phyloP scores from a whole-genome alignment of 2,888 invertebrate genomes.

The Gymnosoma rotundatum region DNA sequence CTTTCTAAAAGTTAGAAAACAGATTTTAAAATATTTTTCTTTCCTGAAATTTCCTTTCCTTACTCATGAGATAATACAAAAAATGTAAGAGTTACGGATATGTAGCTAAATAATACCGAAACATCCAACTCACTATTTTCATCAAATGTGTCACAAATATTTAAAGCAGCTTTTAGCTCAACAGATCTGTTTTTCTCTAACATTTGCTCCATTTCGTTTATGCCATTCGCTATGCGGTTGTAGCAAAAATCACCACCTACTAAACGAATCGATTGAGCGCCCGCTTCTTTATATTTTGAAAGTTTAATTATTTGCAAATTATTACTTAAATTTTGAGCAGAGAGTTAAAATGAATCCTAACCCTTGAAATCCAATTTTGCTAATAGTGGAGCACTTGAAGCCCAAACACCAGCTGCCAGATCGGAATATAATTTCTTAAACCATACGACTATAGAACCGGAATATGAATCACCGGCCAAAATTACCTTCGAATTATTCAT shows the following conservation, averaged over 20 bases:
- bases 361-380: constrained; percentile 85
- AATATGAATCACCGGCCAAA: constrained; percentile 86
- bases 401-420: constrained; percentile 84
- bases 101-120: constrained; percentile 77
- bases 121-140: constrained; percentile 77
- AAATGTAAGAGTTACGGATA: constrained; percentile 79
- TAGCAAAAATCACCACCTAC: too few species aligned
- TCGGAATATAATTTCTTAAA: constrained; percentile 86
- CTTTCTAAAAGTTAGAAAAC: constrained; percentile 68
- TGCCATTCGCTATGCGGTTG: constrained; percentile 76
- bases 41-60: constrained; percentile 21
- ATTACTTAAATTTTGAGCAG: too few species aligned
- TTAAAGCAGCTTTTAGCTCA: constrained; percentile 75
- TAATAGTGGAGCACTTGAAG: constrained; percentile 87
- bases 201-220: constrained; percentile 77
- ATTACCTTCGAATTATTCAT: constrained; percentile 82
- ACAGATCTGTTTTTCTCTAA: constrained; percentile 74
- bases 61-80: constrained; percentile 79
- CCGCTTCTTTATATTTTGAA: constrained; percentile 79
- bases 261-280: too few species aligned
- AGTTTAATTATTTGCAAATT: not conserved
- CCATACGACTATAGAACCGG: constrained; percentile 87
- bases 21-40: not conserved
- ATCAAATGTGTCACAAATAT: constrained; percentile 79
- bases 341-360: constrained; percentile 63